Evolutionary conservation across 2,797 vertebrate species (phyloP), one percentile per base, ranked within the genome.

Genomic region (Acanthopagrus latus): DNA sequence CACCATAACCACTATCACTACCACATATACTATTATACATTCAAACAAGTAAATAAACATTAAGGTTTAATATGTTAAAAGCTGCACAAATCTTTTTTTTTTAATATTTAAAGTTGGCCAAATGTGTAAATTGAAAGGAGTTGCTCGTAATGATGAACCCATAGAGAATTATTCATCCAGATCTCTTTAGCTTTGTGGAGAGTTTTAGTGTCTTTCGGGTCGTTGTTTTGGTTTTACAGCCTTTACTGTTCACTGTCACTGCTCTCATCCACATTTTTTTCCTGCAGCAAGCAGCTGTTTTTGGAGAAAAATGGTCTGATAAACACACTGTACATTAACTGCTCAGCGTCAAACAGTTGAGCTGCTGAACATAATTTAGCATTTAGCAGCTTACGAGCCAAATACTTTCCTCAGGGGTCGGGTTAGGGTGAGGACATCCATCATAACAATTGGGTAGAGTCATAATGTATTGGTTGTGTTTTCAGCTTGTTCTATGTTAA

Each of bases 131-230:
- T 6, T 66, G n/a, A 25, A 21, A 57, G 21, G 23, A 57, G 44
- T 52, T 62, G 13, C 12, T 29, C 20, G 20, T 12, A n/a, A 8
- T 20, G 67, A 50, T 4, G 38, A 63, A 56, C 7, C 43, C 57
- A 69, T 27, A 48, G 12, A 51, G 18, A 52, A 17, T 74, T 21
- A 13, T 20, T 43, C 21, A 12, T 38, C 29, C 27, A 50, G 18
- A 64, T 33, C 17, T 3, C 20, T 2, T 62, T 50, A 17, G 21
- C 54, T 23, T 38, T 18, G 1, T 4, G 41, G 43, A 44, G 64
- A 41, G 58, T 56, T 77, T 44, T 44, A 47, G 18, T 13, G 0
- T 47, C 66, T 57, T 48, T 57, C 54, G 54, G 68, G n/a, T 18
- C 17, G 7, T 41, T 50, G 25, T 21, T 50, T 59, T 52, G 33